These are phyloP conservation scores for Sphyrna mokarran DNA, from an alignment of 2,113 vertebrate genomes.

Conservation along the genomic window DNA sequence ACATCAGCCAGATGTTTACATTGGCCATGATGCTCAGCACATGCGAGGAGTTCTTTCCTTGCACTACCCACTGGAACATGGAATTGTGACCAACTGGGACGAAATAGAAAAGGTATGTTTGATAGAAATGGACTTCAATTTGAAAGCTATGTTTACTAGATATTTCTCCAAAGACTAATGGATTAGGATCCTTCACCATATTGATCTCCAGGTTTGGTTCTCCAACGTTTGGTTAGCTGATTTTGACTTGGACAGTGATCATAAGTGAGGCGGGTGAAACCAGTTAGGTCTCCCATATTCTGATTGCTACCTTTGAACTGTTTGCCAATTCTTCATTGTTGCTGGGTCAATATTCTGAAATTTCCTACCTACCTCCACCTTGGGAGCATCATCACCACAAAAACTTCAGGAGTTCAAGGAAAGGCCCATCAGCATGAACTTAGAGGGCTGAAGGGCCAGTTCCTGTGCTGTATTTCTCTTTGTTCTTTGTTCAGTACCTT, in stretches of 20 bases:
- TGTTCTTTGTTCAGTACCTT: too few relatives aligned
- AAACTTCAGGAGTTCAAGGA: not conserved
- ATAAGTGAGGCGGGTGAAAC: not conserved
- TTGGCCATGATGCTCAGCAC: conserved; percentile 59
- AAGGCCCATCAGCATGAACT: not conserved
- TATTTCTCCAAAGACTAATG: not conserved
- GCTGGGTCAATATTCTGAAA: not conserved
- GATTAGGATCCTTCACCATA: not conserved
- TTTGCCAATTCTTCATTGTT: not conserved
- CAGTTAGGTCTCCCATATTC: not conserved
- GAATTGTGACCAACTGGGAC: conserved; percentile 59
- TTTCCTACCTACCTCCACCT: not conserved
- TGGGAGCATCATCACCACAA: not conserved
- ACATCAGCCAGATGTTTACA: conserved; percentile 48
- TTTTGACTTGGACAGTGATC: not conserved
- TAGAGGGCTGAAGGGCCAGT: too few relatives aligned
- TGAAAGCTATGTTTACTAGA: not conserved
- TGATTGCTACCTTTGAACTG: not conserved
- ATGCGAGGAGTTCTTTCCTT: conserved; percentile 61
- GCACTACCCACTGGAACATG: conserved; percentile 57
- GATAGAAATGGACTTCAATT: not conserved
- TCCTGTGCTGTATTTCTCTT: too few relatives aligned
- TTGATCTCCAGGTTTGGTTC: not conserved
- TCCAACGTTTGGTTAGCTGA: not conserved
- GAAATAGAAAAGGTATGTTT: conserved; percentile 59